Base-by-base conservation (phyloP, 2,113 vertebrate genomes). In the Actenoides lindsayi region DNA sequence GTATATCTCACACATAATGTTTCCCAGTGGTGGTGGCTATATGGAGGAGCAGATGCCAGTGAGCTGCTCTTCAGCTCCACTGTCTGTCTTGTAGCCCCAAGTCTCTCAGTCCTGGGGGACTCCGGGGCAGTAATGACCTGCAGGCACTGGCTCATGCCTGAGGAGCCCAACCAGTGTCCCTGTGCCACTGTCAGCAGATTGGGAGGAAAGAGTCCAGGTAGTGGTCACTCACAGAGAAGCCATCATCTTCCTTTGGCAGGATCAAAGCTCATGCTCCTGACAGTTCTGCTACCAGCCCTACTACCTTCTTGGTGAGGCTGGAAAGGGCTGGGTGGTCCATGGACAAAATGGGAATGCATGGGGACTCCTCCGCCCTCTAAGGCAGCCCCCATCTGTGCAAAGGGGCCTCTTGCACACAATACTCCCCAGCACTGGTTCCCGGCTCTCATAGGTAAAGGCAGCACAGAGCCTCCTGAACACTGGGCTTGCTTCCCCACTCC, bases 1-100 rank as follows among this genome's bases (percentile, higher is more conserved):
- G 50, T 37, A 7, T 23, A 24, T 27, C 25, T 88, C 2, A 1
- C 27, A 33, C 8, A 18, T 0, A 0, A 0, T 27, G 16, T 4
- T 63, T 10, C 13, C 24, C 54, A 13, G 21, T 5, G 6, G 25
- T 2, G 42, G 42, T 25, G 13, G 27, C 27, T 31, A 33, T 24
- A n/a, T 39, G 57, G 37, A 65, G 28, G 16, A 70, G 42, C 7
- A n/a, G 57, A 59, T 6, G 6, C 19, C 27, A n/a, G 27, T 0
- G 1, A 2, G 3, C 50, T 87, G 51, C 2, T 54, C 24, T 59
- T 75, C 37, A 82, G n/a, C 11, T 59, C 9, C 1, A 0, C 25
- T 59, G 16, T 28, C 39, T n/a, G 15, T 9, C 31, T 53, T 42
- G 17, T 16, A 70, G 69, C 16, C 37, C 17, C 24, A 50, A 0